phyloP scores from a whole-genome alignment of 2,888 invertebrate genomes.

The Limnephilus marmoratus region DNA sequence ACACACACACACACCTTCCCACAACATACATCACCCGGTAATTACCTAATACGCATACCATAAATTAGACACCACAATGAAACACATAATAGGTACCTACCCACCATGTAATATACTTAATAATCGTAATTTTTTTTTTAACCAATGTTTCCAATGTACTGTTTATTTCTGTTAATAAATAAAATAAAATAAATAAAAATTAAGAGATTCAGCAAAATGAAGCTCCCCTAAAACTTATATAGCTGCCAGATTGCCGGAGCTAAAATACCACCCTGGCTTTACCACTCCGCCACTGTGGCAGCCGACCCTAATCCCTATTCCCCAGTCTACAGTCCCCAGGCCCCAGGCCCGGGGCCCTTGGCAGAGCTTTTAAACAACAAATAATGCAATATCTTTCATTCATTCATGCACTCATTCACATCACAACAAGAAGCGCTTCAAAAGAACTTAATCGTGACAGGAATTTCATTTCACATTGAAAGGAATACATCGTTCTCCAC shows the following conservation, averaged over 20 bases:
- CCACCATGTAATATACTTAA: too few relatives aligned
- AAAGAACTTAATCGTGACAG: neutral
- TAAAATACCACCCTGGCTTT: neutral
- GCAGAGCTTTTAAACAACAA: neutral
- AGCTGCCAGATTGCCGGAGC: neutral
- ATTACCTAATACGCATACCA: too few relatives aligned
- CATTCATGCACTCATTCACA: neutral
- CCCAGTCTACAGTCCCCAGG: neutral
- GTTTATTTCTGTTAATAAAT: too few relatives aligned
- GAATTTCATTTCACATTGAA: neutral
- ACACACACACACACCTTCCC: too few relatives aligned
- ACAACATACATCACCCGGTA: too few relatives aligned
- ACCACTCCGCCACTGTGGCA: neutral
- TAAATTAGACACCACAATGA: too few relatives aligned
- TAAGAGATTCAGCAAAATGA: too few relatives aligned
- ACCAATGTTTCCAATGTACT: too few relatives aligned
- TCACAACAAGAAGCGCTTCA: neutral
- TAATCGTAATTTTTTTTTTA: too few relatives aligned
- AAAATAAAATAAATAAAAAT: too few relatives aligned
- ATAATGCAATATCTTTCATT: neutral
- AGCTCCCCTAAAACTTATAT: neutral
- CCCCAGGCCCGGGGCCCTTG: neutral
- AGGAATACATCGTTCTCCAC: neutral
- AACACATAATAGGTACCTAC: too few relatives aligned
- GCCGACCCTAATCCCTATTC: neutral